A percentile compares a stretch with the other conserved stretches of the same genome.
phyloP scores from a whole-genome alignment of 2,113 vertebrate species.

The Hippocampus guttulatus region DNA sequence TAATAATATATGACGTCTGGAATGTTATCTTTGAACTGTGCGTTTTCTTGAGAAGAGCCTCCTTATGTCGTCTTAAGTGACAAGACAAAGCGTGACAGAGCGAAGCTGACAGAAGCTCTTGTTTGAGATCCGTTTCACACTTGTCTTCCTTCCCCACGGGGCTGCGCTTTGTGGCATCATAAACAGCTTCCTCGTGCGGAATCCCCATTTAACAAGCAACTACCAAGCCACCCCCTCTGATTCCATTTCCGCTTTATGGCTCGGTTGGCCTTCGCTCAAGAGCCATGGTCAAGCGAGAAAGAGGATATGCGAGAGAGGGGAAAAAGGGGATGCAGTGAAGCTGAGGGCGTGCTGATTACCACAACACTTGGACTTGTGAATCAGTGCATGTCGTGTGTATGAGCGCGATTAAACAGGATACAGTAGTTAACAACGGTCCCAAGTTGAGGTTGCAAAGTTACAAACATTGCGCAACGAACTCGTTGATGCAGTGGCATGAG shows the following conservation, averaged over 20 bases:
- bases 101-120: constrained; percentile 37
- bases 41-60: not conserved
- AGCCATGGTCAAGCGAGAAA: constrained; percentile 58
- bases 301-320: constrained; percentile 66
- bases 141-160: constrained; percentile 44
- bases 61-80: constrained; percentile 13
- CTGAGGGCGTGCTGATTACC: constrained; percentile 25
- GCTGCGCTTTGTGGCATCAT: constrained; percentile 46
- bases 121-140: constrained; percentile 52
- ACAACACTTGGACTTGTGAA: constrained; percentile 20
- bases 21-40: not conserved
- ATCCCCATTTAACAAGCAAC: constrained; percentile 36
- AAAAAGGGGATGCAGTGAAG: constrained; percentile 66
- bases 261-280: constrained; percentile 40
- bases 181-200: constrained; percentile 47
- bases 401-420: too few species aligned
- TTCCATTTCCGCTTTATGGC: constrained; percentile 54
- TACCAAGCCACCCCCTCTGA: constrained; percentile 28
- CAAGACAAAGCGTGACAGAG: constrained; percentile 13
- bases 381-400: not conserved
- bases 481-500: too few species aligned
- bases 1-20: not conserved
- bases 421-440: too few species aligned
- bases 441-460: too few species aligned
- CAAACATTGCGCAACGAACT: too few species aligned